These are phyloP conservation scores for Hydraecia micacea DNA, from an alignment of 2,888 invertebrate species.

Conservation along the genomic window DNA sequence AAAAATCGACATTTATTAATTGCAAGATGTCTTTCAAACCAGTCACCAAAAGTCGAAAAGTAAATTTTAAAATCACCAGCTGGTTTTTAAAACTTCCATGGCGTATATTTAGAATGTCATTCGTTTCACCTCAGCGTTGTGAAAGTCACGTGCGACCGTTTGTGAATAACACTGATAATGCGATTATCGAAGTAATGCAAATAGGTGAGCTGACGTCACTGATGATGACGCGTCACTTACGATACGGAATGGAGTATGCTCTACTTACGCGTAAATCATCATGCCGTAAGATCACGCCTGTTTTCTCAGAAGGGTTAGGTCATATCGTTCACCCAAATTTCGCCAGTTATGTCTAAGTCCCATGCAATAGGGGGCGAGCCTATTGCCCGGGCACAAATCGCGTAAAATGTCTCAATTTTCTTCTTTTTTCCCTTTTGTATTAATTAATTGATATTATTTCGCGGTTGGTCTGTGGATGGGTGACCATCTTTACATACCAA, in stretches of 20 bases:
- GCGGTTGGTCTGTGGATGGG: too few species aligned
- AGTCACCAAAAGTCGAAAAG: conserved; percentile 8
- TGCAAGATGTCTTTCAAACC: conserved; percentile 1
- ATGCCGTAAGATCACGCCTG: neutral
- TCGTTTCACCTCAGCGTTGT: conserved; percentile 73
- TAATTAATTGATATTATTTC: too few species aligned
- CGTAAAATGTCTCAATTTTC: neutral
- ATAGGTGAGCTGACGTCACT: conserved; percentile 44
- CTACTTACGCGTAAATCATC: conserved; percentile 3
- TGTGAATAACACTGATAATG: conserved; percentile 41
- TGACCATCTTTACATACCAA: too few species aligned
- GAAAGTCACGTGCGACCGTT: conserved; percentile 67
- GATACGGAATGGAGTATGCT: conserved; percentile 15
- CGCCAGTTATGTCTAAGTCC: neutral
- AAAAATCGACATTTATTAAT: neutral
- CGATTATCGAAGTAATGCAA: conserved; percentile 55
- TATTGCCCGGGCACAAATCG: neutral
- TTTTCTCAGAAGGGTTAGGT: neutral
- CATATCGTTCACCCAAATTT: neutral
- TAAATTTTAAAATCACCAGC: conserved; percentile 10
- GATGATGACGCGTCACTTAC: conserved; percentile 30
- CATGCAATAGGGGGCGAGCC: neutral
- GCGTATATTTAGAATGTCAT: conserved; percentile 72
- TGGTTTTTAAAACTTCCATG: conserved; percentile 31
- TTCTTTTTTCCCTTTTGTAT: neutral